phyloP scores from a whole-genome alignment of 2,888 invertebrate genomes.

The Pandemis cinnamomeana region DNA sequence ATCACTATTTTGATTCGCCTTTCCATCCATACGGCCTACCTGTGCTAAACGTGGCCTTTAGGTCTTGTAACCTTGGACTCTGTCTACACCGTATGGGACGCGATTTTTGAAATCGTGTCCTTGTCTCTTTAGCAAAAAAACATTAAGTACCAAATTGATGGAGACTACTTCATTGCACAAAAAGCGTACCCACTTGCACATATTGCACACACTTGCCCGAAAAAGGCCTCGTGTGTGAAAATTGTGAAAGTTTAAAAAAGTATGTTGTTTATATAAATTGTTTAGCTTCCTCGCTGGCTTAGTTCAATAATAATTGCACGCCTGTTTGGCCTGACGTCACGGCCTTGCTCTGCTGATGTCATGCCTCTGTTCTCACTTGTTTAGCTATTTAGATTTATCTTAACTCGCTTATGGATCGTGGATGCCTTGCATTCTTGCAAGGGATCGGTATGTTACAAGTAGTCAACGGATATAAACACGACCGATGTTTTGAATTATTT shows the following conservation, averaged over 20 bases:
- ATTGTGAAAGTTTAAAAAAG: background rate
- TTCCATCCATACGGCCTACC: too few species aligned
- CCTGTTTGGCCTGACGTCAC: conserved; percentile 40
- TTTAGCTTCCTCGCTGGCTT: conserved; percentile 13
- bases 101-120: too few species aligned
- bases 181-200: background rate
- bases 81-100: too few species aligned
- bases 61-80: too few species aligned
- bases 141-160: too few species aligned
- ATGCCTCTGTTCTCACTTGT: conserved; percentile 46
- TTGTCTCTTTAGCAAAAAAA: too few species aligned
- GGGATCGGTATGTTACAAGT: conserved; percentile 1
- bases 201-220: background rate
- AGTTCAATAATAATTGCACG: conserved; percentile 33
- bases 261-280: conserved; percentile 11
- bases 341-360: conserved; percentile 67
- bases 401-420: conserved; percentile 24
- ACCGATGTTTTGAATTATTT: too few species aligned
- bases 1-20: too few species aligned
- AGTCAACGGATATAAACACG: background rate
- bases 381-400: conserved; percentile 41
- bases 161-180: background rate
- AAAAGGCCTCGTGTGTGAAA: background rate
- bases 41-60: too few species aligned
- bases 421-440: conserved; percentile 26